Base-by-base conservation (phyloP, 1,140 invertebrate genomes). In the Apocrypta bakeri region DNA sequence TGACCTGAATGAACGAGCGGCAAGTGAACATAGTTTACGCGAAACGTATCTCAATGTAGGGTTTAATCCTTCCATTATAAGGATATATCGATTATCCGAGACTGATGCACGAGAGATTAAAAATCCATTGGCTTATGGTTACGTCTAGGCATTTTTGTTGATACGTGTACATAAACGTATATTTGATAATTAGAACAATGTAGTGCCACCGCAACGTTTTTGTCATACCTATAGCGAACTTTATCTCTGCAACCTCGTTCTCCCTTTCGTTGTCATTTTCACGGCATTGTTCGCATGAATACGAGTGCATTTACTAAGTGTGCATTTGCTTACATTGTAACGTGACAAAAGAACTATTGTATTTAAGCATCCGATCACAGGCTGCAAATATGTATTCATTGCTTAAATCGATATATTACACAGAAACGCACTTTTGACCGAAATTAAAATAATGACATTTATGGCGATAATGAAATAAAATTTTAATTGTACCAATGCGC, bases 1-100 rank as follows among this genome's bases (percentile, higher is more conserved):
- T 68, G 77, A 69, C 77, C 64, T 79, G 77, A 79, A 79, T 64
- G 37, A 40, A 8, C 61, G 61, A 68, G 33, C 76, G 42, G 37
- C 14, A n/a, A 56, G 48, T 56, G 48, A 56, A n/a, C 21, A 56
- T 56, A 56, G 21, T 56, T 56, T 56, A n/a, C n/a, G 48, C 48
- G n/a, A 56, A 56, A 6, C 0, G 14, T n/a, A 17, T n/a, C 21
- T 56, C 17, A 56, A 56, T 7, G 21, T 56, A 56, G 21, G 48
- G 48, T 56, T 56, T 56, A 21, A 6, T 3, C 48, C 48, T n/a
- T n/a, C n/a, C n/a, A n/a, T n/a, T n/a, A n/a, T n/a, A n/a, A n/a
- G 48, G 17, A 56, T 56, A 6, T 56, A 56, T 3, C 48, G 48
- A 56, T n/a, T n/a, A 56, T 56, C 48, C 48, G 21, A 21, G 17